phyloP scores from a whole-genome alignment of 2,888 invertebrate species.

The Harpalus rubripes region DNA sequence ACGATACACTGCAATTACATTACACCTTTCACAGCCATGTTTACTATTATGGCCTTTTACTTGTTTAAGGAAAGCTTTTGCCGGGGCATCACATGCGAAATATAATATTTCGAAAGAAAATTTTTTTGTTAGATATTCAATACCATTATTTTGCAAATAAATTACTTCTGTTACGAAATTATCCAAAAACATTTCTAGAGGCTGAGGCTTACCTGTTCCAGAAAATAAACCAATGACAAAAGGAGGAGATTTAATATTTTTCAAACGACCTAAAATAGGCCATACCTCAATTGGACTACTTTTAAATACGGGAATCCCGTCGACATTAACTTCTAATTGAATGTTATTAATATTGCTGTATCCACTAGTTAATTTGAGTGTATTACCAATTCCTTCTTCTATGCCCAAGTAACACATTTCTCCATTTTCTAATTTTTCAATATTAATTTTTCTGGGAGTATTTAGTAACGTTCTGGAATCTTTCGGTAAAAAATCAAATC shows the following conservation, averaged over 20 bases:
- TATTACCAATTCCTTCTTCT: not conserved
- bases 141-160: conserved; percentile 2
- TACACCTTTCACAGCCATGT: conserved; percentile 28
- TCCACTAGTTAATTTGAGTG: not conserved
- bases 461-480: not conserved
- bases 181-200: conserved; percentile 19
- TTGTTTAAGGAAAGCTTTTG: not conserved
- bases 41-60: not conserved
- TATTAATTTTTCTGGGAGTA: not conserved
- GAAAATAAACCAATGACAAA: not conserved
- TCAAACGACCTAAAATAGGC: not conserved
- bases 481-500: not conserved
- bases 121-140: conserved; percentile 7
- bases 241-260: not conserved
- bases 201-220: conserved; percentile 19
- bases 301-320: not conserved
- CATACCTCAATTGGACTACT: not conserved
- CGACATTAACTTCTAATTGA: not conserved
- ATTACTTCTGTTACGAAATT: conserved; percentile 8
- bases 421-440: conserved; percentile 23
- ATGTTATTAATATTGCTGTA: not conserved
- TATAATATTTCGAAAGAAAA: not conserved
- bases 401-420: not conserved
- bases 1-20: no score
- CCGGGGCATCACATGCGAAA: conserved; percentile 32